Base-by-base conservation (phyloP, 1,140 invertebrate species). In the Lanistes nyassanus region DNA sequence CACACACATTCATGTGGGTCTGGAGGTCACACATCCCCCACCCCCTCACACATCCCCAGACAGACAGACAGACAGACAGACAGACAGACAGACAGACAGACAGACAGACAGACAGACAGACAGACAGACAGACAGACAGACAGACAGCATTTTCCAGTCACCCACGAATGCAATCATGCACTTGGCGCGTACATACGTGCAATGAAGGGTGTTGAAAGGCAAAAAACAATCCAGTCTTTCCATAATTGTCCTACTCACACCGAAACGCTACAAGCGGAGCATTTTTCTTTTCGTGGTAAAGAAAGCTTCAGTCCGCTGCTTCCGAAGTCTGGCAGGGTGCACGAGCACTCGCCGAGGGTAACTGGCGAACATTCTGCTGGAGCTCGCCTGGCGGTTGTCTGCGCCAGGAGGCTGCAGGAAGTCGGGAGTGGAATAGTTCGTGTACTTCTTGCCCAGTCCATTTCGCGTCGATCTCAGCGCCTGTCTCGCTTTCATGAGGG, bases 301-400 rank as follows among this genome's bases (percentile, higher is more conserved):
- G 42, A 47, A 42, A 26, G 62, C 58, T 29, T 71, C 70, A 56
- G 55, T 72, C 11, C 70, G 31, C 56, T 72, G 70, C 16, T 55
- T 23, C 34, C 56, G 23, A 34, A 72, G 70, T 36, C 36, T 39
- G 3, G 34, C 56, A 26, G 70, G 70, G 29, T 62, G 70, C 19
- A 72, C 70, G 23, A 72, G 70, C 0, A 72, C 37, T 37, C 70
- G 55, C 42, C 60, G 56, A 34, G 70, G 70, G 56, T 72, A 72
- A n/a, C 70, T 19, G 55, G 56, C 70, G 37, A 72, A 72, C 34
- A 72, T 55, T 21, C 68, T 21, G 9, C 53, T 47, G 19, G 34
- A 26, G 2, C 23, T 58, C 19, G 34, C 70, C 13, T 72, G 56
- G 3, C 36, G 29, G 7, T 55, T 56, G 53, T 39, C 55, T 16